Base-by-base conservation (phyloP, 1,140 invertebrate species). In the Dendrolimus kikuchii region DNA sequence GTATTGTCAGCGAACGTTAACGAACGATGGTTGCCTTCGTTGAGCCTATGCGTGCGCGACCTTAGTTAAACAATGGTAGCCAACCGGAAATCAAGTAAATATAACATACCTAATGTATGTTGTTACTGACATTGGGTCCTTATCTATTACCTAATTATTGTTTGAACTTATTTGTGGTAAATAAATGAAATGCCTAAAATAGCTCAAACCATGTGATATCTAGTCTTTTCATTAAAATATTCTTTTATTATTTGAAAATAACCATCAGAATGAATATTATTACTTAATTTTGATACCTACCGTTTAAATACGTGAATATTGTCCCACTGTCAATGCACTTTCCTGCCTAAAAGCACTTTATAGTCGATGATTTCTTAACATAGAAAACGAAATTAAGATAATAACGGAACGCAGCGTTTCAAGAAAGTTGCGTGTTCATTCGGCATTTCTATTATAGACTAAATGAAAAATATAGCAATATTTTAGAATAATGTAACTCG, bases 381-480 rank as follows among this genome's bases (percentile, higher is more conserved):
- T 23, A 23, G 23, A 23, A 23, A 23, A 23, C 23, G 23, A 23
- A 23, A 23, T 23, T 23, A 23, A 23, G n/a, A n/a, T n/a, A 23
- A 23, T 23, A 23, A 1, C 23, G 8, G 7, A 62, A 71, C 68
- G 68, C 62, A 71, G 71, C 68, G 68, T 71, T 65, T 66, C 55
- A 55, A 64, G 54, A 51, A 66, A 60, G 63, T 54, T 56, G 61
- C 57, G 62, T 77, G 66, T 61, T 75, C 73, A 65, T 71, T 79
- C 68, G 72, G 72, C 74, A 71, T 74, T 75, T 80, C 79, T 86
- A 81, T 84, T 86, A 81, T 84, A 81, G 81, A 86, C 81, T 86
- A 84, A 80, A 75, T 75, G 79, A 83, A 86, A 80, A 84, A 76
- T 77, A 86, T 86, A 86, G 82, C 82, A 86, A 86, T 86, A 86